phyloP scores from a whole-genome alignment of 1,140 invertebrate genomes.

The Brachionus asplanchnoidis region DNA sequence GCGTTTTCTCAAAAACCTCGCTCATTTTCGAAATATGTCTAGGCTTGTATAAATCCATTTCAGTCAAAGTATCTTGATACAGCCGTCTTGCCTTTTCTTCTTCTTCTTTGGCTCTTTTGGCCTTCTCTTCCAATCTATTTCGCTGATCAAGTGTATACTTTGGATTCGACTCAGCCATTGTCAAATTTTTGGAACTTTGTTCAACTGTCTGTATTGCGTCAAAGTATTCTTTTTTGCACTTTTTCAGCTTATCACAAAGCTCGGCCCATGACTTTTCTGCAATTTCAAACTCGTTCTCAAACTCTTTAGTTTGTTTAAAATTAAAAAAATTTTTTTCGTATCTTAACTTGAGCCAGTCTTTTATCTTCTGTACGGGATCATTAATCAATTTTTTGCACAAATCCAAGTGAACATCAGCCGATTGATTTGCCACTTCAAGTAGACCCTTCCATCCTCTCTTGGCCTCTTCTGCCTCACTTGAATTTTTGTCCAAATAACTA shows the following conservation, averaged over 20 bases:
- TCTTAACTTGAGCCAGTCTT: conserved; percentile 29
- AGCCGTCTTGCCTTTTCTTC: conserved; percentile 83
- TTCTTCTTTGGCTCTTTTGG: conserved; percentile 84
- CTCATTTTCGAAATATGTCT: conserved; percentile 73
- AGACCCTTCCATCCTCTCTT: conserved; percentile 94
- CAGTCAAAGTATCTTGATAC: conserved; percentile 80
- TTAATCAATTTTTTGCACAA: background rate
- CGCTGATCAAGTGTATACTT: conserved; percentile 90
- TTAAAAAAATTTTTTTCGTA: conserved; percentile 24
- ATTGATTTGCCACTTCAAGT: conserved; percentile 79
- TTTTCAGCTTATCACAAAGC: conserved; percentile 74
- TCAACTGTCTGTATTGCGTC: conserved; percentile 86
- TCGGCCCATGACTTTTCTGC: conserved; percentile 97
- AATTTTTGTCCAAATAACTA: conserved; percentile 89
- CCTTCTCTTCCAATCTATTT: conserved; percentile 89
- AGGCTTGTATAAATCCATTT: conserved; percentile 89
- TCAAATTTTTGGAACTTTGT: conserved; percentile 90
- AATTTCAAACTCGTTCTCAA: conserved; percentile 46
- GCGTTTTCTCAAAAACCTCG: conserved; percentile 84
- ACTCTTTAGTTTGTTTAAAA: conserved; percentile 40
- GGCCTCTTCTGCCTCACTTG: conserved; percentile 82
- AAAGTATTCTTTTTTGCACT: conserved; percentile 86
- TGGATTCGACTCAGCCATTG: conserved; percentile 83
- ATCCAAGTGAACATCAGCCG: conserved; percentile 56
- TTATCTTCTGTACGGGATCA: background rate